phyloP scores from a whole-genome alignment of 2,113 vertebrate genomes.

The Muntiacus reevesi region DNA sequence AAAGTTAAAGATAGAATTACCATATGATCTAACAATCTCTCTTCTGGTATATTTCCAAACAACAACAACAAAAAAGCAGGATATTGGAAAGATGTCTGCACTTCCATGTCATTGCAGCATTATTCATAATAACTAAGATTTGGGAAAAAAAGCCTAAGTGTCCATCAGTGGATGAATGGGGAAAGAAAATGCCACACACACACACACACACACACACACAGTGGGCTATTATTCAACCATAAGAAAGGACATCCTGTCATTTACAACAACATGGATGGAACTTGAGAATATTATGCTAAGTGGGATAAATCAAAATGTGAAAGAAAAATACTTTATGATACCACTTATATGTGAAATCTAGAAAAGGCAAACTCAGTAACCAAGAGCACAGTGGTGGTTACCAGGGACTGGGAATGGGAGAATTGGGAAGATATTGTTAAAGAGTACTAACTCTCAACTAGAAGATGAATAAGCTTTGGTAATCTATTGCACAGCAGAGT shows the following conservation, averaged over 20 bases:
- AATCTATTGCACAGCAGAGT: neutral
- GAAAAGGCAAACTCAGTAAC: neutral
- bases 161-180: neutral
- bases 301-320: neutral
- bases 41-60: neutral
- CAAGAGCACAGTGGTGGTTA: neutral
- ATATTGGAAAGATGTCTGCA: neutral
- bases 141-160: neutral
- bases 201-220: neutral
- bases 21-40: neutral
- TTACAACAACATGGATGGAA: neutral
- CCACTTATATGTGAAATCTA: neutral
- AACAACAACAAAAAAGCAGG: neutral
- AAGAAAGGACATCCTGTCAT: neutral
- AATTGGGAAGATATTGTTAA: neutral
- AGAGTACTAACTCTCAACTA: neutral
- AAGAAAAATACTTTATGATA: neutral
- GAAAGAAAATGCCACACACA: neutral
- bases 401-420: neutral
- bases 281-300: neutral
- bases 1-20: neutral
- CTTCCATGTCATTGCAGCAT: neutral
- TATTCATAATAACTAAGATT: neutral
- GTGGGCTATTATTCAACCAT: neutral
- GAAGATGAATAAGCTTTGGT: neutral